A percentile compares a stretch with the other conserved stretches of the same genome.
phyloP scores from a whole-genome alignment of 2,888 invertebrate species.

The Crossocerus cetratus region DNA sequence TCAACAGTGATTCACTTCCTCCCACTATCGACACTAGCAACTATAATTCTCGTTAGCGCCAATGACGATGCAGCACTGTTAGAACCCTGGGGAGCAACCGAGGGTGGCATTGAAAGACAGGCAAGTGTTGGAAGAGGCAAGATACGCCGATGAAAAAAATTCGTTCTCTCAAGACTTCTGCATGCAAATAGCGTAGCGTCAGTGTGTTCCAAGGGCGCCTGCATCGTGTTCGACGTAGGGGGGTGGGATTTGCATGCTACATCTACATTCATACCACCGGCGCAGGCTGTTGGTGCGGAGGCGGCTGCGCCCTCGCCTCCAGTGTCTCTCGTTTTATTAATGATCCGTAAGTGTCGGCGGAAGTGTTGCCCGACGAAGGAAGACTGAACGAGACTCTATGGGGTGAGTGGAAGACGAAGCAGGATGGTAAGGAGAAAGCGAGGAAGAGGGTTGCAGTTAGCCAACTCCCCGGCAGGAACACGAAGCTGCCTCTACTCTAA shows the following conservation, averaged over 20 bases:
- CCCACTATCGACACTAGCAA: too few relatives aligned
- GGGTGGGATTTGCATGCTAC: slow-evolving; percentile 55
- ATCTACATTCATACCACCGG: slow-evolving; percentile 43
- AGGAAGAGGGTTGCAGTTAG: slow-evolving; percentile 4
- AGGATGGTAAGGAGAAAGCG: neutral
- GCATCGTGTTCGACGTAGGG: slow-evolving; percentile 16
- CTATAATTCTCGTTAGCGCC: too few relatives aligned
- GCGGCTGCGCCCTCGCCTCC: slow-evolving; percentile 7
- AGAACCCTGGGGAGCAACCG: too few relatives aligned
- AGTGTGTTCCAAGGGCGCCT: slow-evolving; percentile 9
- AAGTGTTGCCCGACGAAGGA: slow-evolving; percentile 34
- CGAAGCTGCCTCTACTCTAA: slow-evolving; percentile 34
- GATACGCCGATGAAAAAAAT: slow-evolving; percentile 47
- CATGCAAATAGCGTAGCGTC: slow-evolving; percentile 55
- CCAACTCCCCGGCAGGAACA: slow-evolving; percentile 7
- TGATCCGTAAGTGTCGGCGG: slow-evolving; percentile 60
- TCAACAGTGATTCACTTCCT: too few relatives aligned
- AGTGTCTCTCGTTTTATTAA: slow-evolving; percentile 54
- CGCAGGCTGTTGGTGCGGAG: slow-evolving; percentile 1
- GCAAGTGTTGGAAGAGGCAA: neutral
- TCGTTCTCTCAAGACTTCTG: slow-evolving; percentile 62
- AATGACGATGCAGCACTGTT: too few relatives aligned
- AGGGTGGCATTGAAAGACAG: neutral
- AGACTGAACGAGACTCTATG: slow-evolving; percentile 4
- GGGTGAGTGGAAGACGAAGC: neutral